These are phyloP conservation scores for Athripsodes cinereus DNA, from an alignment of 2,888 invertebrate genomes.

Conservation along the genomic window DNA sequence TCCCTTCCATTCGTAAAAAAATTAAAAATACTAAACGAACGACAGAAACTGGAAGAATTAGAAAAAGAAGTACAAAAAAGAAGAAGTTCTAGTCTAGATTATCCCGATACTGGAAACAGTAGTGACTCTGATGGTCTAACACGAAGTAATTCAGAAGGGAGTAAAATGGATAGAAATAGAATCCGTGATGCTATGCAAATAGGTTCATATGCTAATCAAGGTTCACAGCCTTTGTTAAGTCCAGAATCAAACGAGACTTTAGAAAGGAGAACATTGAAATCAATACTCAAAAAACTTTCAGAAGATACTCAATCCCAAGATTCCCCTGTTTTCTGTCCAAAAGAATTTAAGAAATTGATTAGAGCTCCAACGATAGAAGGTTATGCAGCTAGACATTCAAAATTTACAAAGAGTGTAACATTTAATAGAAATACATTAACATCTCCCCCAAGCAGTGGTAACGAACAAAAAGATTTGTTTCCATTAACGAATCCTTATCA, in stretches of 20 bases:
- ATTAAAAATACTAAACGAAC: constrained; percentile 79
- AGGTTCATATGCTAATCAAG: constrained; percentile 29
- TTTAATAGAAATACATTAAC: constrained; percentile 80
- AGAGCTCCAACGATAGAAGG: constrained; percentile 82
- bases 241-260: constrained; percentile 77
- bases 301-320: constrained; percentile 54
- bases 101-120: constrained; percentile 52
- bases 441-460: constrained; percentile 62
- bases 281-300: constrained; percentile 77
- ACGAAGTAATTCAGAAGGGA: constrained; percentile 75
- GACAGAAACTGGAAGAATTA: constrained; percentile 77
- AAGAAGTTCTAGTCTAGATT: constrained; percentile 77
- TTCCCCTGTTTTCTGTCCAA: constrained; percentile 45
- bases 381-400: constrained; percentile 81
- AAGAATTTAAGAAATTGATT: constrained; percentile 64
- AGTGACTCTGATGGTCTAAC: constrained; percentile 42
- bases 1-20: constrained; percentile 84
- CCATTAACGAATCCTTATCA: constrained; percentile 26
- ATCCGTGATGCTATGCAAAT: constrained; percentile 39
- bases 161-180: constrained; percentile 61
- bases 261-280: constrained; percentile 75
- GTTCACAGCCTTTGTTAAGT: constrained; percentile 40
- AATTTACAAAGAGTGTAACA: constrained; percentile 83
- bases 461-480: constrained; percentile 27
- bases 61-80: constrained; percentile 65